Conservation (phyloP, 2,113 vertebrate genomes). For the Mesocricetus auratus region DNA sequence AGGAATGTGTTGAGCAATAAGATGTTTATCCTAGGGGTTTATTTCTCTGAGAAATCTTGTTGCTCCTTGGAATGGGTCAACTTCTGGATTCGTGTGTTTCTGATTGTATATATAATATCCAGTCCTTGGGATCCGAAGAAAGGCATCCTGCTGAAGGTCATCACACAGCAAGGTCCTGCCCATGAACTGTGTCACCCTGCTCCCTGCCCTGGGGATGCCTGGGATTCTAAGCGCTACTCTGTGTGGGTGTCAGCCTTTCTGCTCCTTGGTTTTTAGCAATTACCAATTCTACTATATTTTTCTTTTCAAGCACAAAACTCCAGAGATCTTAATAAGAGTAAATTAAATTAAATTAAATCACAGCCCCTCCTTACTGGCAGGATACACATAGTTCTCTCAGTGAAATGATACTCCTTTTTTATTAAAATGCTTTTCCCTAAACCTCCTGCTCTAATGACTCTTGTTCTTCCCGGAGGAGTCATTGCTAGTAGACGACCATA, state of each 20-base stretch:
- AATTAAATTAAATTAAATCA: slow-evolving; percentile 15
- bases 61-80: slow-evolving; percentile 50
- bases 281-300: slow-evolving; percentile 22
- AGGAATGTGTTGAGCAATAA: slow-evolving; percentile 57
- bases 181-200: not conserved
- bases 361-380: slow-evolving; percentile 32
- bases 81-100: slow-evolving; percentile 47
- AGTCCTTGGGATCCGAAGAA: slow-evolving; percentile 47
- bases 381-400: not conserved
- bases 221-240: not conserved
- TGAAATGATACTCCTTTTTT: slow-evolving; percentile 65
- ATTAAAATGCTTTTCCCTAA: slow-evolving; percentile 63
- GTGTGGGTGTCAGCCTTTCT: not conserved
- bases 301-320: slow-evolving; percentile 16
- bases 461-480: slow-evolving; percentile 57
- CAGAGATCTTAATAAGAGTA: not conserved
- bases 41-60: slow-evolving; percentile 61
- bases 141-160: not conserved
- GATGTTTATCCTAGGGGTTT: slow-evolving; percentile 55
- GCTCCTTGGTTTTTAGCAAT: not conserved
- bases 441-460: slow-evolving; percentile 67
- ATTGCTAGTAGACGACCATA: slow-evolving; percentile 66
- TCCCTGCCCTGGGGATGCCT: not conserved
- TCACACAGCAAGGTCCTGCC: not conserved
- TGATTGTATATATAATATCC: slow-evolving; percentile 16